These are phyloP conservation scores for Aramus guarauna DNA, from an alignment of 2,113 vertebrate genomes.

Conservation along the genomic window DNA sequence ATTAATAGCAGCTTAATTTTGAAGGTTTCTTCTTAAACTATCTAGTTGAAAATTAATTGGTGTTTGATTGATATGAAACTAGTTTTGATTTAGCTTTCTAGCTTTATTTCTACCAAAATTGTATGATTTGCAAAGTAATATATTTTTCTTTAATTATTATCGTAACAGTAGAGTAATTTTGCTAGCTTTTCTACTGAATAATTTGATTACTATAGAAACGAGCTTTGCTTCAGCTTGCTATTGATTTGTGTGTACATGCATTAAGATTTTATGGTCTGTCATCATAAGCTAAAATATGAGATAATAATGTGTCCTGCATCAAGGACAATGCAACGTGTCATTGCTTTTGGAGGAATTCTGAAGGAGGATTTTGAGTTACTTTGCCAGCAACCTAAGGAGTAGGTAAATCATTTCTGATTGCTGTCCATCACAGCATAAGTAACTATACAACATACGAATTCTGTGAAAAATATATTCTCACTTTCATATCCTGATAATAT, in stretches of 20 bases:
- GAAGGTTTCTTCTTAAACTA: slow-evolving; percentile 7
- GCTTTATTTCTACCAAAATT: background rate
- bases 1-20: slow-evolving; percentile 28
- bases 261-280: background rate
- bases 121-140: background rate
- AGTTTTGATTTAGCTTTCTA: background rate
- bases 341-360: background rate
- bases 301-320: rapidly evolving
- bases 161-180: slow-evolving; percentile 1
- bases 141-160: slow-evolving; percentile 11
- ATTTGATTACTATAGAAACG: background rate
- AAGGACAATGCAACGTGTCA: background rate
- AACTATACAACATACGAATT: background rate
- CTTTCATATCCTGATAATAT: background rate
- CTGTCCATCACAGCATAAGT: background rate
- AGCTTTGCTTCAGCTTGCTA: background rate
- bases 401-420: background rate
- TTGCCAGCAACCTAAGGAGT: background rate
- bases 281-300: background rate
- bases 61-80: background rate
- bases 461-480: background rate
- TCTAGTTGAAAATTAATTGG: slow-evolving; percentile 7
- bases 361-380: background rate
- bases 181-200: background rate
- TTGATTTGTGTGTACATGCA: background rate